phyloP scores from a whole-genome alignment of 2,797 vertebrate species.

The Tangara arthus region DNA sequence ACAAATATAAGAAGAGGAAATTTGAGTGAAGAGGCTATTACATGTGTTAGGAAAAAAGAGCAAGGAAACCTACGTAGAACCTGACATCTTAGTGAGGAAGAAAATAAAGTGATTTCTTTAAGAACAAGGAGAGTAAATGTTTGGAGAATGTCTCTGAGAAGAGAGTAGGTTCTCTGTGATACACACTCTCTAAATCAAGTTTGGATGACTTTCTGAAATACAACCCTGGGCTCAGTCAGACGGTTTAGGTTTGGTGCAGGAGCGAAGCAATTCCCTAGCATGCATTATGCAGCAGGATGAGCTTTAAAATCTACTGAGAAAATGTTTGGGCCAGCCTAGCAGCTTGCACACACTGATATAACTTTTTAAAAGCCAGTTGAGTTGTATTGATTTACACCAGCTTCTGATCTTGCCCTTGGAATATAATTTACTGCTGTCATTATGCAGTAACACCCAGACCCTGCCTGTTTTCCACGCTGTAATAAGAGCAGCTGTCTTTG shows the following conservation, averaged over 20 bases:
- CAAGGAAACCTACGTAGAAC: not conserved
- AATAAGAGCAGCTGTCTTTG: slow-evolving; percentile 63
- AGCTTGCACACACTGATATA: slow-evolving; percentile 22
- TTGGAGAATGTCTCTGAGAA: not conserved
- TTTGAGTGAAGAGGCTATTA: not conserved
- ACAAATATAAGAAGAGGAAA: not conserved
- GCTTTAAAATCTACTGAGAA: slow-evolving; percentile 46
- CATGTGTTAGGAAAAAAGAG: not conserved
- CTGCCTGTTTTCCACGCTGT: slow-evolving; percentile 11
- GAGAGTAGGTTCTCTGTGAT: not conserved
- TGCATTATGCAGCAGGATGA: not conserved
- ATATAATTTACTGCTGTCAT: slow-evolving; percentile 65
- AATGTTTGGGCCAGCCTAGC: slow-evolving; percentile 40
- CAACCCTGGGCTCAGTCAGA: not conserved
- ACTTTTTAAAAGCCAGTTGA: slow-evolving; percentile 49
- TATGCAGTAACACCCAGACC: slow-evolving; percentile 35
- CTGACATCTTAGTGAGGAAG: not conserved
- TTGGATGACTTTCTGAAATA: not conserved
- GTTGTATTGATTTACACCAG: slow-evolving; percentile 59
- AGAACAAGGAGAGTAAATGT: not conserved
- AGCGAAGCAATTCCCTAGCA: not conserved
- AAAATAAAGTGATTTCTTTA: not conserved
- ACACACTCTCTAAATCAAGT: not conserved
- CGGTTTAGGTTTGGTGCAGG: not conserved
- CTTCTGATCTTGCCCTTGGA: slow-evolving; percentile 61